Conservation (phyloP, 2,888 invertebrate genomes). For the Agrypnus murinus region DNA sequence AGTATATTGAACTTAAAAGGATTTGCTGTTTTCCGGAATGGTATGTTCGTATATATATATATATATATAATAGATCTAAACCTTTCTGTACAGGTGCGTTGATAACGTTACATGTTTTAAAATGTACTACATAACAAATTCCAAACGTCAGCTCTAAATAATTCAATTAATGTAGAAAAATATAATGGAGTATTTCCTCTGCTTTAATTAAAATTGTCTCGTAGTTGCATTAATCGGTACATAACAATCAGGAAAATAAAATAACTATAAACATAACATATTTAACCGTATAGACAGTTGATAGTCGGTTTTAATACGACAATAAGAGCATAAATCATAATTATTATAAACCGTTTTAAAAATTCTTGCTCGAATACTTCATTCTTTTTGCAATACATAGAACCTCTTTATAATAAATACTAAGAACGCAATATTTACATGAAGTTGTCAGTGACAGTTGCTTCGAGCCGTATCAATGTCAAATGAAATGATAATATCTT, state of each 20-base stretch:
- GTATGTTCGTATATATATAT: too few relatives aligned
- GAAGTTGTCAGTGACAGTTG: conserved; percentile 49
- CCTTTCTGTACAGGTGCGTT: conserved; percentile 5
- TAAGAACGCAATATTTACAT: conserved; percentile 49
- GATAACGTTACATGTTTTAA: conserved; percentile 10
- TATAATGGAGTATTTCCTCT: conserved; percentile 22
- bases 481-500: conserved; percentile 61
- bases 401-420: conserved; percentile 15
- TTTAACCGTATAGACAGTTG: conserved; percentile 5
- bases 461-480: conserved; percentile 57
- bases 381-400: conserved; percentile 28
- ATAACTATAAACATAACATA: background rate
- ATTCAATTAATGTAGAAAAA: conserved; percentile 31
- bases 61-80: conserved; percentile 3
- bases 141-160: conserved; percentile 24
- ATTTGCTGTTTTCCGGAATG: conserved; percentile 8
- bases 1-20: background rate
- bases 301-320: conserved; percentile 25
- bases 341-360: conserved; percentile 33
- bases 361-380: conserved; percentile 36
- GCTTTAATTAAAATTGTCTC: conserved; percentile 18
- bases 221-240: conserved; percentile 23
- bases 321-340: conserved; percentile 42
- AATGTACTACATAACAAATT: conserved; percentile 9
- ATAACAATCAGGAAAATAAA: conserved; percentile 11